Conservation (phyloP, 2,113 vertebrate genomes). For the Pelecanus crispus region DNA sequence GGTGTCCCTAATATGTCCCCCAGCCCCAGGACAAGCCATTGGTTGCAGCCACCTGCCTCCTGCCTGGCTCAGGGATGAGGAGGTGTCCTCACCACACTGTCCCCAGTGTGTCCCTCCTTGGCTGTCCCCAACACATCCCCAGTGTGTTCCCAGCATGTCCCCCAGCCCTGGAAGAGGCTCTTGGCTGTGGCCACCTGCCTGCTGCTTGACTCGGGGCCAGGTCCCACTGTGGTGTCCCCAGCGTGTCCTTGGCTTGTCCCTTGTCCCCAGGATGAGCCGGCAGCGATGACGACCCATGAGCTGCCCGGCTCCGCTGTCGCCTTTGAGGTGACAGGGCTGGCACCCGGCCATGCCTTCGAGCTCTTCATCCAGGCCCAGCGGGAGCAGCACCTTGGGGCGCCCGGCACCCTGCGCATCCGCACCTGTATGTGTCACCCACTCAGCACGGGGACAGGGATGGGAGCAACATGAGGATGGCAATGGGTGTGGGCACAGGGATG, state of each 20-base stretch:
- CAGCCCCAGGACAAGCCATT: not conserved
- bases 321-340: constrained; percentile 29
- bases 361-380: constrained; percentile 21
- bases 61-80: not conserved
- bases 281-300: not conserved
- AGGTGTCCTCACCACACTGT: not conserved
- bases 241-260: not conserved
- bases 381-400: not conserved
- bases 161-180: not conserved
- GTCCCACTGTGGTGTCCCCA: not conserved
- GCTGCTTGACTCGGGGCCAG: not conserved
- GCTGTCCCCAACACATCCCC: not conserved
- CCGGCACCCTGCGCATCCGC: not conserved
- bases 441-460: not conserved
- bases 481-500: fast-evolving
- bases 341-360: not conserved
- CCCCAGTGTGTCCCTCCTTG: not conserved
- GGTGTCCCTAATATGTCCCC: not conserved
- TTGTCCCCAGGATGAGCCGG: not conserved
- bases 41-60: not conserved
- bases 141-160: not conserved
- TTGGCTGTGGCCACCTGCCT: not conserved
- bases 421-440: not conserved
- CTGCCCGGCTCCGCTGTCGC: not conserved
- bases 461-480: not conserved